Evolutionary conservation across 2,888 invertebrate genomes (phyloP).

Genomic region (Alviniconcha strummeri): DNA sequence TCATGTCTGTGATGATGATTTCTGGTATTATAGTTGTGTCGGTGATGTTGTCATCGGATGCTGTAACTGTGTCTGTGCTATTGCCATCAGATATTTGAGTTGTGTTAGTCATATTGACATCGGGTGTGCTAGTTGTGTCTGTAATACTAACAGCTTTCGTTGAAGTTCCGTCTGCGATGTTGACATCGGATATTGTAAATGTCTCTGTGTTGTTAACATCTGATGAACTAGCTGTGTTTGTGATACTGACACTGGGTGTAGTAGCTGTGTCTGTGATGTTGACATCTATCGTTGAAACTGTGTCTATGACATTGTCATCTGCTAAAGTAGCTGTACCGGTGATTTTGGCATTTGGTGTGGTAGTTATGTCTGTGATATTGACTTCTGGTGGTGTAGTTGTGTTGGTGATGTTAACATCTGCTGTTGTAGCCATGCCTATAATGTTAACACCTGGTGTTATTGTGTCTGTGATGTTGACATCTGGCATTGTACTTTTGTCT

Average conservation of each 20-base stretch:
- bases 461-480: no score
- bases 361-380: neutral
- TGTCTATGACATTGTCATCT: no score
- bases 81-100: no score
- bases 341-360: neutral
- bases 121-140: neutral
- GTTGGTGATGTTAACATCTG: neutral
- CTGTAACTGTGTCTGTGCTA: no score
- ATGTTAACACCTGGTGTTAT: neutral
- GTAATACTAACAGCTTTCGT: neutral
- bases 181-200: neutral
- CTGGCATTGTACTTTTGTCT: neutral
- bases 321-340: neutral
- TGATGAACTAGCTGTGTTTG: neutral
- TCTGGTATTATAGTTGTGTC: no score
- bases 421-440: neutral
- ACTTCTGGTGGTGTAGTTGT: neutral
- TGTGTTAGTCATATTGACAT: no score
- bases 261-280: neutral
- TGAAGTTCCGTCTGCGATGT: neutral
- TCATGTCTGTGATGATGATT: no score
- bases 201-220: no score
- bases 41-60: no score
- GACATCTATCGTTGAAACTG: no score
- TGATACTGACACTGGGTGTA: neutral